Evolutionary conservation across 2,113 vertebrate species (phyloP).

Genomic region (Anhinga rufa): DNA sequence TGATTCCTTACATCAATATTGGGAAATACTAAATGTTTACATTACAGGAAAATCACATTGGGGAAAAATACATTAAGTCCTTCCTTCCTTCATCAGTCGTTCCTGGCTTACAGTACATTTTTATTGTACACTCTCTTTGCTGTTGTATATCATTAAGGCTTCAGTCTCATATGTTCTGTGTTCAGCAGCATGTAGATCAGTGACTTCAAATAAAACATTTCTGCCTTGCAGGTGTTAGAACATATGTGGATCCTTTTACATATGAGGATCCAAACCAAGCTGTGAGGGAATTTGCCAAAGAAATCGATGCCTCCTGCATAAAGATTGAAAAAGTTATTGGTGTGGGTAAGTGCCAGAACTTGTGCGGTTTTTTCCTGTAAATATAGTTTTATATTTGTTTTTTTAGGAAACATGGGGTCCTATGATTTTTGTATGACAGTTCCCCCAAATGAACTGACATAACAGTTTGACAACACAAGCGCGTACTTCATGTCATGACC

Average conservation of each 20-base stretch:
- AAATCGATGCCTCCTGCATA: conserved; percentile 97
- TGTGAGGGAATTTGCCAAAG: conserved; percentile 96
- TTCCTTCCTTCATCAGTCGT: conserved; percentile 23
- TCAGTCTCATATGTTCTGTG: conserved; percentile 60
- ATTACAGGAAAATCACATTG: background rate
- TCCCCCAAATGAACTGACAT: background rate
- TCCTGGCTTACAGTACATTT: conserved; percentile 35
- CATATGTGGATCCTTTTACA: conserved; percentile 97
- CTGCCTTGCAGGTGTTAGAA: conserved; percentile 86
- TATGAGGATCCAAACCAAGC: conserved; percentile 99
- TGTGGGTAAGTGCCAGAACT: conserved; percentile 82
- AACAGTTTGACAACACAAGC: background rate
- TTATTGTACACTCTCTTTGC: conserved; percentile 28
- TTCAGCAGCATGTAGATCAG: conserved; percentile 58
- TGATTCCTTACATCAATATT: background rate
- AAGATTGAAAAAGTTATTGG: conserved; percentile 99
- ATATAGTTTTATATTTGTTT: background rate
- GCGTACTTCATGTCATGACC: background rate
- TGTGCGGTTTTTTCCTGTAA: background rate
- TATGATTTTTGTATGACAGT: background rate
- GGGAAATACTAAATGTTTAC: background rate
- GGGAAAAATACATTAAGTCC: background rate
- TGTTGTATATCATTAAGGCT: conserved; percentile 56
- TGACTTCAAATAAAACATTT: conserved; percentile 40
- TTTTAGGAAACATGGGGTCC: background rate